phyloP scores from a whole-genome alignment of 35 echinoderm and acorn worm species.

The Ophiothrix spiculata region DNA sequence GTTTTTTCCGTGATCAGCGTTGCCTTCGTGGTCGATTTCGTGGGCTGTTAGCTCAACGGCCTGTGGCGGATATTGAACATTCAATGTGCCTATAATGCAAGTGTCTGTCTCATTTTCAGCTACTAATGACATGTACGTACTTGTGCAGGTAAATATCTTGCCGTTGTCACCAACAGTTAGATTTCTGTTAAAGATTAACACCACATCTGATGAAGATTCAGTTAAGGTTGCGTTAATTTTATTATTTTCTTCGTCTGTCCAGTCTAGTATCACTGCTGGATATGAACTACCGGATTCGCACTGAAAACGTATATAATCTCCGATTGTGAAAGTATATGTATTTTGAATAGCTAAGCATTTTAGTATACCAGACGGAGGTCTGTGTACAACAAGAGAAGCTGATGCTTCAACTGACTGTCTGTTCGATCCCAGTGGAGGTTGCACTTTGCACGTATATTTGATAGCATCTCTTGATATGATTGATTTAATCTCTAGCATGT shows the following conservation, averaged over 20 bases:
- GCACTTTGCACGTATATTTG: background rate
- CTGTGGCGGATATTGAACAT: slow-evolving; percentile 16
- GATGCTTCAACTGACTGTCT: background rate
- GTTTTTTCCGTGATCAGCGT: background rate
- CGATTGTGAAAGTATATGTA: background rate
- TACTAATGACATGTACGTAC: background rate
- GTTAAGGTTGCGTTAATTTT: background rate
- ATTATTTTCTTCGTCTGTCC: background rate
- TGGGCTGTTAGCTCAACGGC: background rate
- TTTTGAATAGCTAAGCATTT: background rate
- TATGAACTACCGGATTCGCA: background rate
- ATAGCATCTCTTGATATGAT: background rate
- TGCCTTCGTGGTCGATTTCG: background rate
- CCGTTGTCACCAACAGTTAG: slow-evolving; percentile 10
- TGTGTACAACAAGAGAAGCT: background rate
- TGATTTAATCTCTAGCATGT: background rate
- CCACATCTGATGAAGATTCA: background rate
- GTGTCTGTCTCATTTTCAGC: background rate
- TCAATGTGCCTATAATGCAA: background rate
- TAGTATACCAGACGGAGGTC: background rate
- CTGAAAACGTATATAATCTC: background rate
- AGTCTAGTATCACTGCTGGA: background rate
- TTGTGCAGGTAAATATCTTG: background rate
- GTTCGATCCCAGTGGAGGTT: background rate
- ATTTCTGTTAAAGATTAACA: background rate